Percentiles rank a stretch among this genome's conserved stretches.
phyloP scores from a whole-genome alignment of 2,113 vertebrate species.

The Dinomys branickii region DNA sequence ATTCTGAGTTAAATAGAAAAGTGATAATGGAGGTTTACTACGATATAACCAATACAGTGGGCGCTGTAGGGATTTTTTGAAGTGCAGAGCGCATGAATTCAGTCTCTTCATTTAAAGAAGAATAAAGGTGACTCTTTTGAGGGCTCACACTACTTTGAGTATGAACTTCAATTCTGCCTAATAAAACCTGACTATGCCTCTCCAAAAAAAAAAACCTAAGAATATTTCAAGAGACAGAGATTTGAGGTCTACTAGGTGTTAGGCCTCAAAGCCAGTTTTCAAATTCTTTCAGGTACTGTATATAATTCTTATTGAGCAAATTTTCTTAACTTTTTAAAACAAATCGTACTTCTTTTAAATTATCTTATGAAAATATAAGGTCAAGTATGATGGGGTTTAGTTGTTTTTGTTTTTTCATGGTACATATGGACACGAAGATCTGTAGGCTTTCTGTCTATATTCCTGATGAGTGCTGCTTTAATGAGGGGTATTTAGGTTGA shows the following conservation, averaged over 20 bases:
- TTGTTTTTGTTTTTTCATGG: not conserved
- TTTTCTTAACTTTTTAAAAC: not conserved
- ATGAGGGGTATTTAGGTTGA: not conserved
- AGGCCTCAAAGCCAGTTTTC: not conserved
- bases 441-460: not conserved
- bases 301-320: not conserved
- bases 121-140: not conserved
- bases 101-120: not conserved
- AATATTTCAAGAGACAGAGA: not conserved
- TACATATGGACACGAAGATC: not conserved
- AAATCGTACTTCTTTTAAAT: conserved; percentile 10
- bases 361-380: not conserved
- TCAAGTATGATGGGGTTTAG: not conserved
- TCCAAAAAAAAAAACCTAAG: not conserved
- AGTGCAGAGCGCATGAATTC: not conserved
- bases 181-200: not conserved
- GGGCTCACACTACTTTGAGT: not conserved
- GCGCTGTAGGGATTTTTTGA: not conserved
- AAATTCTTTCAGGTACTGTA: not conserved
- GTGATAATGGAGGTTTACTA: not conserved
- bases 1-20: not conserved
- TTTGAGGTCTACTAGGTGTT: not conserved
- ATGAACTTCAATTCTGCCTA: not conserved
- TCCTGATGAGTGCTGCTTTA: not conserved
- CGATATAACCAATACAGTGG: not conserved